phyloP scores from a whole-genome alignment of 1,140 invertebrate species.

The Pachyrhynchus sulphureomaculatus region DNA sequence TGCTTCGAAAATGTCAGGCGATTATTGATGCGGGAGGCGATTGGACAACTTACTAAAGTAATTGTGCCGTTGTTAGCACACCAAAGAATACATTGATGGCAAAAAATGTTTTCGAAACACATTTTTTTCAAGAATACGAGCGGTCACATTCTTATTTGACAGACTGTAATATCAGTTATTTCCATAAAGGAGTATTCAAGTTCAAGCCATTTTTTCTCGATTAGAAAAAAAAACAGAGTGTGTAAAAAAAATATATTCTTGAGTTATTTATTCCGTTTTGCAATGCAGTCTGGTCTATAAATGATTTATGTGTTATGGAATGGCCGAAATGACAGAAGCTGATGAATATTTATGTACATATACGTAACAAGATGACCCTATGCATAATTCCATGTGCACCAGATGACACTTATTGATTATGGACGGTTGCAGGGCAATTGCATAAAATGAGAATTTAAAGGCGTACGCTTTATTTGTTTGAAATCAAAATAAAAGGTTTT shows the following conservation, averaged over 20 bases:
- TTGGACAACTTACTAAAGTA: too few species aligned
- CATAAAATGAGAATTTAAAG: background rate
- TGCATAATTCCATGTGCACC: background rate
- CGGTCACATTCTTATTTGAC: too few species aligned
- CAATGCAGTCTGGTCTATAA: background rate
- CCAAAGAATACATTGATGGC: too few species aligned
- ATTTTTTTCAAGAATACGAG: too few species aligned
- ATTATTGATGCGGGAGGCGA: too few species aligned
- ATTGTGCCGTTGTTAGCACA: too few species aligned
- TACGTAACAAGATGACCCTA: slow-evolving; percentile 6
- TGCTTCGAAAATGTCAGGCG: too few species aligned
- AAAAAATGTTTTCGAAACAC: too few species aligned
- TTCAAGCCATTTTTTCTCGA: too few species aligned
- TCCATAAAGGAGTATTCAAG: too few species aligned
- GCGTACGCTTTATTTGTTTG: background rate
- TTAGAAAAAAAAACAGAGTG: background rate
- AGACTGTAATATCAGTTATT: too few species aligned
- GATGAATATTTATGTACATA: slow-evolving; percentile 5
- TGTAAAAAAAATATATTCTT: background rate
- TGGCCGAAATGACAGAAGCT: background rate
- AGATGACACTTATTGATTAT: slow-evolving; percentile 8
- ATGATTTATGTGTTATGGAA: slow-evolving; percentile 2
- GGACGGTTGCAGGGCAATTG: background rate
- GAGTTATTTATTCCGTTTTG: background rate
- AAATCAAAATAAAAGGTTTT: too few species aligned